Evolutionary conservation across 2,888 invertebrate genomes (phyloP).

Genomic region (Caenorhabditis sp.): DNA sequence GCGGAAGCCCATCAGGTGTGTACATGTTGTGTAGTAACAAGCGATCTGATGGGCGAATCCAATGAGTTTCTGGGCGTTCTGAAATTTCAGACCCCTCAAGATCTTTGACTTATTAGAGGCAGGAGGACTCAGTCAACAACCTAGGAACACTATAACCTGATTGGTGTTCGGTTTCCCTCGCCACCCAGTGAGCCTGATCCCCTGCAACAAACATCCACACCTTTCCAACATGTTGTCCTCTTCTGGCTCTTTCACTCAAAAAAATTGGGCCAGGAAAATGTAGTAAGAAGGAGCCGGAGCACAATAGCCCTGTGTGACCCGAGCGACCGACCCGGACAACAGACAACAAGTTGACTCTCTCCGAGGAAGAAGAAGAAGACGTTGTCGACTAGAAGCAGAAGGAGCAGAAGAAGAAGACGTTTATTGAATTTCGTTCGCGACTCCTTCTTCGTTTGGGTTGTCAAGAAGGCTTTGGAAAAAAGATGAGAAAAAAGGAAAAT

Average conservation of each 20-base stretch:
- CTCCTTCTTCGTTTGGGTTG: slow-evolving; percentile 38
- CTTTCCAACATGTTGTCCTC: slow-evolving; percentile 4
- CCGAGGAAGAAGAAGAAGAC: slow-evolving; percentile 14
- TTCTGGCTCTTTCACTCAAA: slow-evolving; percentile 8
- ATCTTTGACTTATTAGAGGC: too few relatives aligned
- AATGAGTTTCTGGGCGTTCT: not conserved
- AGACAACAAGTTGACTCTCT: slow-evolving; percentile 52
- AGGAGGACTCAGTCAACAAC: slow-evolving; percentile 11
- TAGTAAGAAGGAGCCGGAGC: slow-evolving; percentile 16
- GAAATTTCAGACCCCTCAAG: not conserved
- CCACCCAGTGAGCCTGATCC: not conserved
- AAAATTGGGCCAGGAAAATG: slow-evolving; percentile 28
- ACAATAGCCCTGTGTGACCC: slow-evolving; percentile 38
- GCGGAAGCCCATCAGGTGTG: slow-evolving; percentile 30
- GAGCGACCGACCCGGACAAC: slow-evolving; percentile 25
- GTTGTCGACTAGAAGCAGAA: slow-evolving; percentile 14
- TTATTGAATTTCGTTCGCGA: slow-evolving; percentile 64
- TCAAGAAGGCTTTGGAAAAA: slow-evolving; percentile 24
- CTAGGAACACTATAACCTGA: slow-evolving; percentile 21
- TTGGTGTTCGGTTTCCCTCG: slow-evolving; percentile 12
- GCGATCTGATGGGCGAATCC: not conserved
- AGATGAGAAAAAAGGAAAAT: slow-evolving; percentile 30
- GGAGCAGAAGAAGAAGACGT: slow-evolving; percentile 35
- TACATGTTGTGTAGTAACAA: slow-evolving; percentile 26
- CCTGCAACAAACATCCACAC: not conserved